phyloP scores from a whole-genome alignment of 2,888 invertebrate genomes.

The Pseudoips prasinana region DNA sequence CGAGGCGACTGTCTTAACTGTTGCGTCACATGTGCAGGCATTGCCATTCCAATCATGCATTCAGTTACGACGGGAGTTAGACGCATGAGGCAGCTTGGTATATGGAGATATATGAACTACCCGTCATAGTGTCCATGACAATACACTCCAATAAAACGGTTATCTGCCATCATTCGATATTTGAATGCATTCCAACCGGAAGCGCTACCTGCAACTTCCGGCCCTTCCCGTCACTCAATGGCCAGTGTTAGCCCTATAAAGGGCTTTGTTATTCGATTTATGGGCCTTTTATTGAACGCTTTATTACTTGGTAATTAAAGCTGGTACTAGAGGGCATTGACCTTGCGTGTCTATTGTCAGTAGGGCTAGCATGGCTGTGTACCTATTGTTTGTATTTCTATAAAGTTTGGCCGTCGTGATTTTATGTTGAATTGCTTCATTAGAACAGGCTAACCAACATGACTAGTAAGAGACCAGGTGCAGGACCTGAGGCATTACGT shows the following conservation, averaged over 20 bases:
- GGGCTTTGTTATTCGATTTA: slow-evolving; percentile 28
- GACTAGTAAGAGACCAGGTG: no score
- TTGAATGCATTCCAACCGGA: slow-evolving; percentile 44
- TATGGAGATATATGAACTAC: no score
- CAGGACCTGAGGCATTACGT: no score
- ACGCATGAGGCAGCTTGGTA: no score
- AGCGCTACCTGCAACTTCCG: slow-evolving; percentile 52
- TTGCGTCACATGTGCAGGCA: no score
- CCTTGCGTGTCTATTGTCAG: slow-evolving; percentile 12
- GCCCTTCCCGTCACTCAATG: slow-evolving; percentile 34
- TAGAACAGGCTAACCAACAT: no score
- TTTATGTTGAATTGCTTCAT: no score
- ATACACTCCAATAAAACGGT: slow-evolving; percentile 14
- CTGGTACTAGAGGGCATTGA: slow-evolving; percentile 16
- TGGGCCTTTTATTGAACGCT: slow-evolving; percentile 20
- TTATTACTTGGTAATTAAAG: slow-evolving; percentile 16
- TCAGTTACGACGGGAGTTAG: no score
- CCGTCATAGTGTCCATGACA: not conserved
- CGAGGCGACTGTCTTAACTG: no score
- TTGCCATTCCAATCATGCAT: no score
- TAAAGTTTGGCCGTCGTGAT: no score
- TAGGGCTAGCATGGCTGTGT: no score
- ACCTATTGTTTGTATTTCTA: slow-evolving; percentile 14
- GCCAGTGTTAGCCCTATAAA: slow-evolving; percentile 35
- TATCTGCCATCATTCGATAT: slow-evolving; percentile 30